Evolutionary conservation across 53 echinoderm and acorn worm species (phyloP).

Genomic region (Paracentrotus lividus): DNA sequence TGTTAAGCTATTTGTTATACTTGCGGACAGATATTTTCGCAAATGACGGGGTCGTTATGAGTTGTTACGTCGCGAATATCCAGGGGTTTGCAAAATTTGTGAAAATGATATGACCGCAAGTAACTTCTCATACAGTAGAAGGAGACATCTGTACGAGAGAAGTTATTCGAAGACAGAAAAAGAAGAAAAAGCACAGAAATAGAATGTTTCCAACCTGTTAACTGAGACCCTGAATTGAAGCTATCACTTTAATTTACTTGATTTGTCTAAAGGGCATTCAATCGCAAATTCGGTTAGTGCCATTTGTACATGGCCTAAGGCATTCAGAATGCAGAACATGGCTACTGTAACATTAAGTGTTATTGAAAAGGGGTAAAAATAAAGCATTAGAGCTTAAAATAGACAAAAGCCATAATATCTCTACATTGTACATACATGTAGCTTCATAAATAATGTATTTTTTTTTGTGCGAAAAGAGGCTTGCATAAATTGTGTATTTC

Average conservation of each 20-base stretch:
- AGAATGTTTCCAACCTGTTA: constrained; percentile 14
- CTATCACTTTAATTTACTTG: constrained; percentile 52
- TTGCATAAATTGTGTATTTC: no score
- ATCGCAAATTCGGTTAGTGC: constrained; percentile 32
- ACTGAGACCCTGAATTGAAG: background rate
- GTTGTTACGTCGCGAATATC: no score
- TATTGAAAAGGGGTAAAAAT: constrained; percentile 1
- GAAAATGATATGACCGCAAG: no score
- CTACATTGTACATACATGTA: no score
- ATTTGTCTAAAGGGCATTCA: constrained; percentile 17
- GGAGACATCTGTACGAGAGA: background rate
- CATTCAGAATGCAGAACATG: background rate
- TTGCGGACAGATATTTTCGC: no score
- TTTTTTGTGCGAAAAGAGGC: background rate
- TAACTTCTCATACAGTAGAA: no score
- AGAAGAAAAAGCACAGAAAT: background rate
- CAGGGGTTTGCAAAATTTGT: no score
- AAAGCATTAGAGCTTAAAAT: background rate
- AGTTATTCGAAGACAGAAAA: background rate
- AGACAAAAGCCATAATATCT: no score
- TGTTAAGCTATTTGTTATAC: no score
- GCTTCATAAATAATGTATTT: background rate
- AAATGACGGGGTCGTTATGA: no score
- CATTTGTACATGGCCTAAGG: constrained; percentile 38
- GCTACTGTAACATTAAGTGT: background rate